These are phyloP conservation scores for Motacilla alba DNA, from an alignment of 2,113 vertebrate genomes.

Conservation along the genomic window DNA sequence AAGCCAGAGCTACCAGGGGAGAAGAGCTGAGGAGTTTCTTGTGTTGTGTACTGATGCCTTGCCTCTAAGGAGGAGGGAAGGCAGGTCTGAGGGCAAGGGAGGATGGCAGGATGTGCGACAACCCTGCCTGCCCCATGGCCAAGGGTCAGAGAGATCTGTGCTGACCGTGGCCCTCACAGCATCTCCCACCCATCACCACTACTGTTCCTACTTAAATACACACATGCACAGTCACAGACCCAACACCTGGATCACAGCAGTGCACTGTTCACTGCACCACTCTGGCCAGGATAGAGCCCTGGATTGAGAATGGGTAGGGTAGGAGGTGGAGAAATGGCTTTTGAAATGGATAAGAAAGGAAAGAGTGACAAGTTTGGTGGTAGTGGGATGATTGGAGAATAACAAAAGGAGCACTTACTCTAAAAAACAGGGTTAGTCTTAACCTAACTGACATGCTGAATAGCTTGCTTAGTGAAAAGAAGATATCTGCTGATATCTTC, in stretches of 20 bases:
- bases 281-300: neutral
- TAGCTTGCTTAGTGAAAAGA: neutral
- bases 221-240: rapidly evolving
- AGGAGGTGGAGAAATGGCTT: neutral
- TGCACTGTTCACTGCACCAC: neutral
- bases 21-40: neutral
- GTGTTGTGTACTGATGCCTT: rapidly evolving
- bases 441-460: neutral
- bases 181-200: neutral
- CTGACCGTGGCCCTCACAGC: rapidly evolving
- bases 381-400: neutral
- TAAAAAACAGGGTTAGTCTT: neutral
- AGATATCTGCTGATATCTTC: neutral
- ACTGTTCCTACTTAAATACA: neutral
- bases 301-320: neutral
- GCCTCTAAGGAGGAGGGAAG: neutral
- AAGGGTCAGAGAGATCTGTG: too few relatives aligned
- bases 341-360: neutral
- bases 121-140: rapidly evolving
- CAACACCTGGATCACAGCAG: neutral
- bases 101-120: neutral
- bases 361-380: neutral
- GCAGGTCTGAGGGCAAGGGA: neutral
- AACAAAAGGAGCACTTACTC: neutral
- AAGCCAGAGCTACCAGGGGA: neutral